Percentiles rank a stretch among this genome's conserved stretches.
Conservation (phyloP, 1,140 invertebrate species). For the Ceratina australensis region DNA sequence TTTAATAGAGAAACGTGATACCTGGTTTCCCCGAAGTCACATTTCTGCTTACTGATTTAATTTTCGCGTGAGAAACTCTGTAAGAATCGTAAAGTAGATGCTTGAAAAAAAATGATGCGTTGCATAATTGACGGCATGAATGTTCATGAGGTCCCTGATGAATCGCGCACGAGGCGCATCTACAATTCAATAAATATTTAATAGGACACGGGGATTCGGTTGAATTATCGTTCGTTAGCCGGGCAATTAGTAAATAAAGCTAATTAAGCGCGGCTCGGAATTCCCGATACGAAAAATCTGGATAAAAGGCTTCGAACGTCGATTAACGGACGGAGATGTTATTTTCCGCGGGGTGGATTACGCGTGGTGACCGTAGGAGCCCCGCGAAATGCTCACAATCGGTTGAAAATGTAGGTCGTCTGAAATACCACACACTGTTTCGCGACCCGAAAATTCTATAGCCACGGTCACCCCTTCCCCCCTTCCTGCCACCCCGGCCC, state of each 20-base stretch:
- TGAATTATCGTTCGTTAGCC: no score
- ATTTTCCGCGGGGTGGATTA: conserved; percentile 54
- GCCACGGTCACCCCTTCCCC: not conserved
- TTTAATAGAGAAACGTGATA: no score
- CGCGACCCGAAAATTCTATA: conserved; percentile 44
- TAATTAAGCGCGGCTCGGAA: not conserved
- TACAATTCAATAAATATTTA: no score
- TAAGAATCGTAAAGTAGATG: no score
- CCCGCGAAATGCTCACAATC: conserved; percentile 56
- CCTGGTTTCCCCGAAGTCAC: no score
- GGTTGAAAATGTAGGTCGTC: conserved; percentile 53
- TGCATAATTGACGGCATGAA: no score
- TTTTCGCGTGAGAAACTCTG: no score
- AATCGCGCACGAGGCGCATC: no score
- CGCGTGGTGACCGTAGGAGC: conserved; percentile 48
- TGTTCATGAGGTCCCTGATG: no score
- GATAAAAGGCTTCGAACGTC: conserved; percentile 52
- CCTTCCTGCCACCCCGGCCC: not conserved
- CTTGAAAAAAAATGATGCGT: no score
- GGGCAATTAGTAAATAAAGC: not conserved
- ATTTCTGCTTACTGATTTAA: no score
- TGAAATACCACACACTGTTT: conserved; percentile 38
- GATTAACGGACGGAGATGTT: conserved; percentile 51
- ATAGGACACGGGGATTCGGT: no score
- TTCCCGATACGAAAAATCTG: not conserved